Base-by-base conservation (phyloP, 2,113 vertebrate genomes). In the Chamaea fasciata region DNA sequence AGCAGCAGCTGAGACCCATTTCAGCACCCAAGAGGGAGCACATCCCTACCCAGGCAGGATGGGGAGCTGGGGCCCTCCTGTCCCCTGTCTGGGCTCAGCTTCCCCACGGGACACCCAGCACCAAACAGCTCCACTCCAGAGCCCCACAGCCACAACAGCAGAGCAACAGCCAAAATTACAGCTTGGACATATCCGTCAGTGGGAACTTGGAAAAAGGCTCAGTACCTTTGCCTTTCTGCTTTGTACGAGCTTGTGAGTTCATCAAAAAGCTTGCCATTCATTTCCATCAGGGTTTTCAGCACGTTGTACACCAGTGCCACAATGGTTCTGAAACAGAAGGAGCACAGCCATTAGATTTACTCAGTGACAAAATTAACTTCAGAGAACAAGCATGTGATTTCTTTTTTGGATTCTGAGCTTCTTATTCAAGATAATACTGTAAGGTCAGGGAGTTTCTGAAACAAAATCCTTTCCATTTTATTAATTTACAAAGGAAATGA, bases 281-380 rank as follows among this genome's bases (percentile, higher is more conserved):
- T 99, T 94, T 99, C 99, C 99, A 99, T 99, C 95, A 99, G 95
- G 1, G 99, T 99, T 97, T 99, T 99, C 97, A 99, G 97, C 92
- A 99, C 99, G 0, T 99, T 99, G 95, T 99, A 99, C 28, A 99
- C 99, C 92, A 99, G 98, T 42, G 99, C 99, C 88, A 99, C 98
- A 14, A 99, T 99, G 41, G 99, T 99, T 96, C 99, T 99, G 90
- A 28, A 93, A 96, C 5, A 91, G 82, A 67, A 91, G 53, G 19
- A 76, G 71, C 62, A 42, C 41, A 39, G 18, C 55, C 65, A 8
- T 59, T 30, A 71, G 39, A 69, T 50, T 49, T 47, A 64, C 20
- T 44, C 37, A 37, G 19, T 17, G 64, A 37, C 52, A 74, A 60
- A 78, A 28, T 14, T 11, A 14, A 37, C 77, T 46, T 39, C 47